Evolutionary conservation across 2,113 vertebrate species (phyloP).

Genomic region (Macquaria australasica): DNA sequence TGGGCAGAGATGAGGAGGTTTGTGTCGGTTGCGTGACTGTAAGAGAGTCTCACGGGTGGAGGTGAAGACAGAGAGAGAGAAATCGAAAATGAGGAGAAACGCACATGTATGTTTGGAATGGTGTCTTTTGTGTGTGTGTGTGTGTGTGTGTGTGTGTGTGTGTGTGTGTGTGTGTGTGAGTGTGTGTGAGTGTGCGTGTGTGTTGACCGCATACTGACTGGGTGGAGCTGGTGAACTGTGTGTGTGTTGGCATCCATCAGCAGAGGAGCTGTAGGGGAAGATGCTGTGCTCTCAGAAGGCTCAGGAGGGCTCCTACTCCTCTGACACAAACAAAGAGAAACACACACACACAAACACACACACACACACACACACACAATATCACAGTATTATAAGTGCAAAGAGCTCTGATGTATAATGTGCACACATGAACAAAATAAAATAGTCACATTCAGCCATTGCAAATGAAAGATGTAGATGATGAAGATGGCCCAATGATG

Average conservation of each 20-base stretch:
- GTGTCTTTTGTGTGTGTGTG: slow-evolving; percentile 21
- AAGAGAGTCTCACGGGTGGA: too few relatives aligned
- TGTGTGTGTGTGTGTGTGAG: too few relatives aligned
- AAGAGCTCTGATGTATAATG: not conserved
- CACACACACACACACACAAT: too few relatives aligned
- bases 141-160: slow-evolving; percentile 31
- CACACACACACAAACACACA: slow-evolving; percentile 8
- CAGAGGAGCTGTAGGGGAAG: slow-evolving; percentile 80
- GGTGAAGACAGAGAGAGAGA: not conserved
- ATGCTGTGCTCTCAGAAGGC: slow-evolving; percentile 20
- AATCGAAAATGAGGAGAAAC: not conserved
- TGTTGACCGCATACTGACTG: slow-evolving; percentile 63
- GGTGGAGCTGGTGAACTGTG: slow-evolving; percentile 55
- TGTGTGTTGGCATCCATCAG: slow-evolving; percentile 63
- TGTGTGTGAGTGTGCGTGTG: slow-evolving; percentile 24
- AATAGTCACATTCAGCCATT: not conserved
- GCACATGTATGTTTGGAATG: not conserved
- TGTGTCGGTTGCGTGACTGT: not conserved
- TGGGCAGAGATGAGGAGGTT: not conserved
- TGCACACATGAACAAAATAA: not conserved
- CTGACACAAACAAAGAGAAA: slow-evolving; percentile 50
- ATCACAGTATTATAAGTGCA: not conserved
- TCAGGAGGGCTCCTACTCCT: slow-evolving; percentile 37
- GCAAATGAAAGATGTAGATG: not conserved
- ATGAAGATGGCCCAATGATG: not conserved